Conservation (phyloP, 2,797 vertebrate species). For the Tangara arthus region DNA sequence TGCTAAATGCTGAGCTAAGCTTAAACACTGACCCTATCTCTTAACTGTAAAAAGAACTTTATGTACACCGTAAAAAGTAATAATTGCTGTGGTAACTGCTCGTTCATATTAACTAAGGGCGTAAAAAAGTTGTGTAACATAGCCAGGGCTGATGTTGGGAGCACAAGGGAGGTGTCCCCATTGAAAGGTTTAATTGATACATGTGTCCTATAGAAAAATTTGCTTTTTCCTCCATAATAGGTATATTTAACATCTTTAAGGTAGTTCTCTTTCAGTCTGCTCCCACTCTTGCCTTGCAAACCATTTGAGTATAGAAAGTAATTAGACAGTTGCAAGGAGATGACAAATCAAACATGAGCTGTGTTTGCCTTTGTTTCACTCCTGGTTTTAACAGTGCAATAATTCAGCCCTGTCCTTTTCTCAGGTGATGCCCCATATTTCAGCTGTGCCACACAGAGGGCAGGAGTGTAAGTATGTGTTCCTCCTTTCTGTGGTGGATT, state of each 20-base stretch:
- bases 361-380: slow-evolving; percentile 27
- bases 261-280: slow-evolving; percentile 28
- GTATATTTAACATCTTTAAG: slow-evolving; percentile 58
- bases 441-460: not conserved
- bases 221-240: not conserved
- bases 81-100: slow-evolving; percentile 66
- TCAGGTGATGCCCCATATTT: not conserved
- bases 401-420: not conserved
- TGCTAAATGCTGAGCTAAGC: slow-evolving; percentile 67
- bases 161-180: slow-evolving; percentile 29
- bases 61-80: slow-evolving; percentile 65
- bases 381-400: slow-evolving; percentile 24
- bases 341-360: not conserved
- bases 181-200: slow-evolving; percentile 62
- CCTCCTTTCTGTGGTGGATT: not conserved
- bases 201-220: slow-evolving; percentile 36
- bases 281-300: slow-evolving; percentile 45
- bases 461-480: not conserved
- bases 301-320: slow-evolving; percentile 50
- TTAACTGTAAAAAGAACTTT: slow-evolving; percentile 55
- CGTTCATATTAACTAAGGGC: slow-evolving; percentile 64
- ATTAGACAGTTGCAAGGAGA: slow-evolving; percentile 53
- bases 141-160: slow-evolving; percentile 5
- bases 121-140: slow-evolving; percentile 54
- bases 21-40: slow-evolving; percentile 62